A percentile compares a stretch with the other conserved stretches of the same genome.
phyloP scores from a whole-genome alignment of 2,888 invertebrate genomes.

The Therioaphis trifolii region DNA sequence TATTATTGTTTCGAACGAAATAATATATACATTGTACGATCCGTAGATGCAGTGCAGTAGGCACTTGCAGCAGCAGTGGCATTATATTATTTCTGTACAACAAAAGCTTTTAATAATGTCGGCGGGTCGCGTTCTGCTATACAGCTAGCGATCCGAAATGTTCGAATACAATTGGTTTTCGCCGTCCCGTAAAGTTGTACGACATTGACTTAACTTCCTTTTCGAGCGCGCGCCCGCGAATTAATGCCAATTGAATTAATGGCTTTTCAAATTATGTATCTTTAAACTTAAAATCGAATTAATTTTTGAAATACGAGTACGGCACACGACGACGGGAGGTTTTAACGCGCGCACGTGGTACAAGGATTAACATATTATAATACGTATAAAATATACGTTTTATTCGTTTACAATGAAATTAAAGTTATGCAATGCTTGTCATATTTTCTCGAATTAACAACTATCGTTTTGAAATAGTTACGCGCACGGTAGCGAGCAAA shows the following conservation, averaged over 20 bases:
- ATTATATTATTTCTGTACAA: no score
- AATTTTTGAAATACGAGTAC: background rate
- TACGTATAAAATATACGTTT: background rate
- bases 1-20: no score
- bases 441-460: slow-evolving; percentile 2
- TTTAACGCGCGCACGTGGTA: no score
- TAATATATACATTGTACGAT: no score
- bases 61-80: no score
- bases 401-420: background rate
- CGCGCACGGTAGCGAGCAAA: background rate
- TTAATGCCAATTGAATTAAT: background rate
- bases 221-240: background rate
- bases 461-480: slow-evolving; percentile 5
- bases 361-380: background rate
- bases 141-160: background rate
- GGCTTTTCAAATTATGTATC: background rate
- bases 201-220: background rate
- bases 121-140: no score
- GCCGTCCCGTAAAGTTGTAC: background rate
- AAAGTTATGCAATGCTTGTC: slow-evolving; percentile 17
- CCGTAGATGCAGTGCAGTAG: no score
- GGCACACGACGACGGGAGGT: background rate
- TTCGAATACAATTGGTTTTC: background rate
- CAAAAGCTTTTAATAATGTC: no score
- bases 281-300: background rate